Percentiles rank a stretch among this genome's conserved stretches.
phyloP scores from a whole-genome alignment of 1,140 invertebrate species.

The Saccostrea glomerata region DNA sequence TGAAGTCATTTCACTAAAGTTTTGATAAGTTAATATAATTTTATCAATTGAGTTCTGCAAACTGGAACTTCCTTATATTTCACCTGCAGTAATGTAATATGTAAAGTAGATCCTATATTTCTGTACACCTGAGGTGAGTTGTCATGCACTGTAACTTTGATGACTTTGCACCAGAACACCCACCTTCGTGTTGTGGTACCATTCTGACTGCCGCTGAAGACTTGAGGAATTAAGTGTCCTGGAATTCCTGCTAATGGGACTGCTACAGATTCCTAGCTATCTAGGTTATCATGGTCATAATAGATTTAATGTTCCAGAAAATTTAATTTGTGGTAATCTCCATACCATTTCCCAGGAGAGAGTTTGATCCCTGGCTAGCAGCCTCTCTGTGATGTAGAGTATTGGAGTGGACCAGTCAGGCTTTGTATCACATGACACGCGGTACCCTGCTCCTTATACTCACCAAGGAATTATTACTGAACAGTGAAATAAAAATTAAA shows the following conservation, averaged over 20 bases:
- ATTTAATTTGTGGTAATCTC: slow-evolving; percentile 32
- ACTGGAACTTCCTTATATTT: neutral
- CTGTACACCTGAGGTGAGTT: neutral
- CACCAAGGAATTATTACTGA: neutral
- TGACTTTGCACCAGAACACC: neutral
- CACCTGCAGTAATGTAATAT: neutral
- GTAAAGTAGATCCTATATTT: neutral
- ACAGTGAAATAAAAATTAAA: neutral
- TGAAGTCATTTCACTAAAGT: no score
- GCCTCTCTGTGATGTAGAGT: neutral
- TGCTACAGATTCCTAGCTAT: neutral
- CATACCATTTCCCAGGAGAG: neutral
- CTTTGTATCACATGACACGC: neutral
- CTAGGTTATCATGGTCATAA: slow-evolving; percentile 25
- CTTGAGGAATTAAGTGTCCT: neutral
- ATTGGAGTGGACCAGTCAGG: neutral
- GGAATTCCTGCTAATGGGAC: neutral
- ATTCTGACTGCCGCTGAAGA: neutral
- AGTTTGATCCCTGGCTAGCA: neutral
- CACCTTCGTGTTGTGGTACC: neutral
- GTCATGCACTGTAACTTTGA: neutral
- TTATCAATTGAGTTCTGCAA: neutral
- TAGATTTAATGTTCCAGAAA: slow-evolving; percentile 29
- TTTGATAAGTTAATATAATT: no score
- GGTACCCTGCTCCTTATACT: neutral